Conservation (phyloP, 1,140 invertebrate species). For the Semibalanus balanoides region DNA sequence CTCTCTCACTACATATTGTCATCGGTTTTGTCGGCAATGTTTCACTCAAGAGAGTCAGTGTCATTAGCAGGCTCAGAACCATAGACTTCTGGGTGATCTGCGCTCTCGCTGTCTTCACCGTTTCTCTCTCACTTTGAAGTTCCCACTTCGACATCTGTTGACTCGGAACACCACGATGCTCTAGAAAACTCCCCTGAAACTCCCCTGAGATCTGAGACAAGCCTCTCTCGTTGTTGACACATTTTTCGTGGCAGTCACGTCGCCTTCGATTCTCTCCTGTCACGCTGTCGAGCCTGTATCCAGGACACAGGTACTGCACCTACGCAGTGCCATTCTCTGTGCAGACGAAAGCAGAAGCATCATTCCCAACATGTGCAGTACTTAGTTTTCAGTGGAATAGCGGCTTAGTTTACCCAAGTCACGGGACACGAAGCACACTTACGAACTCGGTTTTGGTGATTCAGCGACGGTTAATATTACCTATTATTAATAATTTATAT, state of each 20-base stretch:
- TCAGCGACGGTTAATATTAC: neutral
- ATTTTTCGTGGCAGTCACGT: neutral
- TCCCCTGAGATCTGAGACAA: too few relatives aligned
- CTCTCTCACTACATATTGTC: too few relatives aligned
- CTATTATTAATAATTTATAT: slow-evolving; percentile 3
- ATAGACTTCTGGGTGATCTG: too few relatives aligned
- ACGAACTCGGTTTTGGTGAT: neutral
- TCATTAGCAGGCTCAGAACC: too few relatives aligned
- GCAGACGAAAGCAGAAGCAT: neutral
- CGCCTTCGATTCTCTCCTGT: too few relatives aligned
- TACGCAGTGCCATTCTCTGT: neutral
- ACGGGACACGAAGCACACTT: neutral
- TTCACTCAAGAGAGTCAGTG: too few relatives aligned
- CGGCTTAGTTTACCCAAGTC: neutral
- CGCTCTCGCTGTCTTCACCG: too few relatives aligned
- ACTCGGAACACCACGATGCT: neutral
- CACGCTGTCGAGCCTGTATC: too few relatives aligned
- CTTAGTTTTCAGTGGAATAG: neutral
- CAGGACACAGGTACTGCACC: too few relatives aligned
- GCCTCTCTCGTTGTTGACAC: neutral
- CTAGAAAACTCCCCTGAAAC: neutral
- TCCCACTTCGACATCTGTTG: too few relatives aligned
- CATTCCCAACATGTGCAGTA: slow-evolving; percentile 1
- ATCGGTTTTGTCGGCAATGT: too few relatives aligned
- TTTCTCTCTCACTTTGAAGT: too few relatives aligned